phyloP scores from a whole-genome alignment of 1,140 invertebrate genomes.

The Aphidius ervi region DNA sequence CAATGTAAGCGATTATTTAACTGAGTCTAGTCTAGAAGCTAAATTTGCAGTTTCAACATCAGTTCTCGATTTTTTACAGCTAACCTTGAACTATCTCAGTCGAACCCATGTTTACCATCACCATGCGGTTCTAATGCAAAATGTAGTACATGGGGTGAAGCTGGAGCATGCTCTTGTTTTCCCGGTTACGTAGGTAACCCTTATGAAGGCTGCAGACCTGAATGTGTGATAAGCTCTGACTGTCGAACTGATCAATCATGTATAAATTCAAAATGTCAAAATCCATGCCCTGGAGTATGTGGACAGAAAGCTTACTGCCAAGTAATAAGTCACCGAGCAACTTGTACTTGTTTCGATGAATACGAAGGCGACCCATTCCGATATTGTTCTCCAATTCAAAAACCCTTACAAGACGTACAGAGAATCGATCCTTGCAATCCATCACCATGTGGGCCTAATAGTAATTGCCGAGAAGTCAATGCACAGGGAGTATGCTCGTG shows the following conservation, averaged over 20 bases:
- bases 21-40: too few species aligned
- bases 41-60: not conserved
- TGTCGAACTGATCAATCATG: constrained; percentile 72
- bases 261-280: constrained; percentile 68
- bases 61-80: not conserved
- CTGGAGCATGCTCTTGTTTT: constrained; percentile 70
- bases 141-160: constrained; percentile 66
- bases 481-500: constrained; percentile 60
- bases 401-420: constrained; percentile 18
- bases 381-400: constrained; percentile 45
- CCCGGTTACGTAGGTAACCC: constrained; percentile 66
- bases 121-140: constrained; percentile 79
- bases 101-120: constrained; percentile 63
- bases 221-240: constrained; percentile 72
- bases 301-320: constrained; percentile 67
- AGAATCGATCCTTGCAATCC: constrained; percentile 56
- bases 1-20: constrained; percentile 33
- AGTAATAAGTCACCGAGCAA: constrained; percentile 68
- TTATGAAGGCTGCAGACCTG: constrained; percentile 71
- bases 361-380: constrained; percentile 73
- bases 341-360: constrained; percentile 66
- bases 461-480: constrained; percentile 62
- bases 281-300: constrained; percentile 76
- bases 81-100: not conserved
- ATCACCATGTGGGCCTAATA: constrained; percentile 70